Base-by-base conservation (phyloP, 2,797 vertebrate genomes). In the Tauraco hartlaubi region DNA sequence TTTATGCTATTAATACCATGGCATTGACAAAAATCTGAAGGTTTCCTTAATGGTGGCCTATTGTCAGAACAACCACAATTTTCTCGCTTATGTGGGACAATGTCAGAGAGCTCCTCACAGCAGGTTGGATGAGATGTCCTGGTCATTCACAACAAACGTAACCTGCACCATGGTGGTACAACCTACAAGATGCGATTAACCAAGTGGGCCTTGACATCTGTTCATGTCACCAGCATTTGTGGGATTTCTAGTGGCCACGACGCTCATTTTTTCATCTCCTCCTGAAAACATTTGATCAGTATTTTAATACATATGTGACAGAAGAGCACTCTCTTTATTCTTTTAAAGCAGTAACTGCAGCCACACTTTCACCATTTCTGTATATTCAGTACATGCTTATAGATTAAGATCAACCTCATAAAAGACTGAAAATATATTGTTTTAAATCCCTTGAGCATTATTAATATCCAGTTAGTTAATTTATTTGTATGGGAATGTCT, bases 391-490 rank as follows among this genome's bases (percentile, higher is more conserved):
- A 37, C 48, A 29, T 44, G 43, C 66, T 54, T 74, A 80, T 5
- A 91, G 87, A 73, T 94, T 91, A 95, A 87, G 68, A 96, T 82
- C 76, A 86, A 83, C 69, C 74, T 79, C 84, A 84, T 92, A 86
- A 95, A 95, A 73, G 78, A 79, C 72, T 88, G 64, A 66, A 95
- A 94, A 93, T 91, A 83, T 23, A 92, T 62, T 62, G 75, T 51
- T 94, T 94, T 83, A 92, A 95, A 85, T 93, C 93, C 68, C 88
- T 68, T 74, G 94, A 93, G 87, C 67, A 62, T 92, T 94, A 96
- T 94, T 96, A 97, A 90, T 69, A 96, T 81, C 20, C 75, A 86
- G 85, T 96, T 96, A 95, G 93, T 86, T 96, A 94, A 96, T 96
- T 94, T 95, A 96, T 94, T 91, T 68, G 39, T 80, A 94, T 68